Evolutionary conservation across 2,797 vertebrate species (phyloP), one percentile per base, ranked within the genome.

Genomic region (Anas bahamensis): DNA sequence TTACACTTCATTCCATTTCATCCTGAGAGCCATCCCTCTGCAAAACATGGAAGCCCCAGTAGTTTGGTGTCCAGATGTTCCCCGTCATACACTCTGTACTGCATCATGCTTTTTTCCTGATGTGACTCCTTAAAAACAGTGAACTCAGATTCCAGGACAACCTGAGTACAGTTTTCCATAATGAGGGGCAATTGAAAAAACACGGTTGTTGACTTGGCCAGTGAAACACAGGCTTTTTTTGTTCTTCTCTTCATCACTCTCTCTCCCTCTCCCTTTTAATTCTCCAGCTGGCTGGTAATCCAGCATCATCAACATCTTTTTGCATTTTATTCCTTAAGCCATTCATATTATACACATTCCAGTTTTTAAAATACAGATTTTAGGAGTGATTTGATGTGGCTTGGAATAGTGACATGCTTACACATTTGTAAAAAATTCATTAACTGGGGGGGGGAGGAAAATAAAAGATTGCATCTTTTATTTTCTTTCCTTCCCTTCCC

Each of bases 301-400:
- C 89, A 83, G 68, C 90, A 93, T 55, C 50, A 90, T 90, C 91
- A 89, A 93, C 83, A 90, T 95, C 85, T 88, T 95, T 94, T 92
- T 96, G 77, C 78, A 73, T 96, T 95, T 96, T 96, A 91, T 92
- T 94, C 91, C 89, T 89, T 88, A 96, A 96, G 86, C 94, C 85
- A n/a, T 83, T 91, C 69, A 63, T 84, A 95, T 88, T 90, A 94
- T 84, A 90, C 95, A 97, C 11, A 77, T 96, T 97, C 85, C 77
- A 42, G 90, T 90, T 97, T 95, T 94, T 87, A 94, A 96, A 97
- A 96, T 90, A 94, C 94, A 93, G 93, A 95, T 95, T 95, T 97
- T 84, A 94, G 39, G 64, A 92, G n/a, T 69, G 89, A 96, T 97
- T 96, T 95, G 91, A 97, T 97, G 96, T 97, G 96, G 96, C 96